These are phyloP conservation scores for Anas platyrhynchos DNA, from an alignment of 2,113 vertebrate species.

Conservation along the genomic window DNA sequence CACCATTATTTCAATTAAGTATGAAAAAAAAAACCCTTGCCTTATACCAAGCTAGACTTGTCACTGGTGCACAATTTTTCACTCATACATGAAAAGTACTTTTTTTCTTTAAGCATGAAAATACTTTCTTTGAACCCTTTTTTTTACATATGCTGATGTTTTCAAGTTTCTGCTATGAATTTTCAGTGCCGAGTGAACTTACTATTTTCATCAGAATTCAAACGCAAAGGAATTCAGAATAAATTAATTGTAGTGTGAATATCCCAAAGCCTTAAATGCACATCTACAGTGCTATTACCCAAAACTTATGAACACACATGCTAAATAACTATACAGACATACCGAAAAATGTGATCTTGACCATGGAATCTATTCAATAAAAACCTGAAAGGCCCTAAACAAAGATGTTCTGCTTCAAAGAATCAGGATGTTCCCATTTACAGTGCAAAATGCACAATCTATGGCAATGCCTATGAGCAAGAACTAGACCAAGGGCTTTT, in stretches of 20 bases:
- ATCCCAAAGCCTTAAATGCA: background rate
- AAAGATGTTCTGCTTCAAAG: no score
- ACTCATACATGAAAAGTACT: background rate
- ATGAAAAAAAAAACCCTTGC: background rate
- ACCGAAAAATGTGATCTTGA: no score
- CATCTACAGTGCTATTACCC: background rate
- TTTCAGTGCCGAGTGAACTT: background rate
- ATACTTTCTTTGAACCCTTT: background rate
- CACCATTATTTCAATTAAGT: constrained; percentile 17
- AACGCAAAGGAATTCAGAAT: background rate
- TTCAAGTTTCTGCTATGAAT: background rate
- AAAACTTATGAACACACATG: background rate
- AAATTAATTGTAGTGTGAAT: background rate
- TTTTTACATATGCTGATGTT: background rate
- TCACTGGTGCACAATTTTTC: background rate
- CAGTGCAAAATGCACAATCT: no score
- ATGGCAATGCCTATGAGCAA: no score
- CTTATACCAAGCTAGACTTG: background rate
- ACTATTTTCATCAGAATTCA: background rate
- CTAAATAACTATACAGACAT: no score
- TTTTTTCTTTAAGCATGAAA: background rate
- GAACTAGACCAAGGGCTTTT: no score
- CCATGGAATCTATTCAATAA: no score
- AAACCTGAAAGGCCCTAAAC: no score
- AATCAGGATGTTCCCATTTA: no score